Percentiles rank a stretch among this genome's conserved stretches.
Conservation (phyloP, 2,888 invertebrate genomes). For the Ophion costatus region DNA sequence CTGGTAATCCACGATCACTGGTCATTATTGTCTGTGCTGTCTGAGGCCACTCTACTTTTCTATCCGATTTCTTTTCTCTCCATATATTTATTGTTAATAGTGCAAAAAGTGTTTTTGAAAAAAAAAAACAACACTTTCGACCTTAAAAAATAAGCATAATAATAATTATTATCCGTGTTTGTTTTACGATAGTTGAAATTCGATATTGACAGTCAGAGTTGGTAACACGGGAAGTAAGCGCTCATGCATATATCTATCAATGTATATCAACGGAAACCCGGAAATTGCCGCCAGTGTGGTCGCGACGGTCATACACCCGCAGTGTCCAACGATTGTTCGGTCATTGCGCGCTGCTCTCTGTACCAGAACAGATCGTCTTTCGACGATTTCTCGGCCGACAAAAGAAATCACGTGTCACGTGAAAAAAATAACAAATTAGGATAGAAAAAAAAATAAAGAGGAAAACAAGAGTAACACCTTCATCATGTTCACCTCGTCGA, state of each 20-base stretch:
- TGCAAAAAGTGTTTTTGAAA: no score
- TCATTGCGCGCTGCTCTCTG: neutral
- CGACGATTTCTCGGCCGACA: conserved; percentile 46
- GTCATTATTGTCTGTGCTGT: neutral
- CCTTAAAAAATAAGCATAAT: neutral
- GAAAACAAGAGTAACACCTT: neutral
- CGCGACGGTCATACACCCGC: neutral
- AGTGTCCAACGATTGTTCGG: neutral
- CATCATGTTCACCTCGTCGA: neutral
- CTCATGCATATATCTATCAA: neutral
- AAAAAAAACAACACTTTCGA: neutral
- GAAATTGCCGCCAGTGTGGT: conserved; percentile 25
- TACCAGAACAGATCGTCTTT: conserved; percentile 56
- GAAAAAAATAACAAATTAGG: neutral
- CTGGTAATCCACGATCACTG: neutral
- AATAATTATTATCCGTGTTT: neutral
- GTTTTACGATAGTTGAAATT: neutral
- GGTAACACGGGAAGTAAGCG: neutral
- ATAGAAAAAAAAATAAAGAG: neutral
- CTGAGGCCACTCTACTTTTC: neutral
- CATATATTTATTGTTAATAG: neutral
- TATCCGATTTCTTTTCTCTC: neutral
- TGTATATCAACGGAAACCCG: conserved; percentile 16
- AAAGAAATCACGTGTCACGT: conserved; percentile 18
- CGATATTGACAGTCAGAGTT: neutral